Conservation (phyloP, 2,113 vertebrate genomes). For the Equus quagga region DNA sequence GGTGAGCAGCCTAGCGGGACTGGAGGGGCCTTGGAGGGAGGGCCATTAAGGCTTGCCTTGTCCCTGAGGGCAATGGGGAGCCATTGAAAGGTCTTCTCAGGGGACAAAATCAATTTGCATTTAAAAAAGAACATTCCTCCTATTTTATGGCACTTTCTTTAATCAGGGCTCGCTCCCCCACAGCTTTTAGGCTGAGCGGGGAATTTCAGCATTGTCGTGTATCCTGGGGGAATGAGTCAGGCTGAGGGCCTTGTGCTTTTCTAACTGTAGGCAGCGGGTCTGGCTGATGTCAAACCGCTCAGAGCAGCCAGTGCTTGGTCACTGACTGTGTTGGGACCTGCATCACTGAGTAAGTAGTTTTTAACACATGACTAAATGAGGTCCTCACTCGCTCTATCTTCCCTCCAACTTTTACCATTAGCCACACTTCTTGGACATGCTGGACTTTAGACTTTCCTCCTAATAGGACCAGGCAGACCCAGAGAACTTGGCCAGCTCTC, state of each 20-base stretch:
- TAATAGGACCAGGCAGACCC: background rate
- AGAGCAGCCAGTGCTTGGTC: background rate
- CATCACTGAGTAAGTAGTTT: background rate
- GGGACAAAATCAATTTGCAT: background rate
- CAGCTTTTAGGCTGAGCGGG: background rate
- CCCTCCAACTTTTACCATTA: background rate
- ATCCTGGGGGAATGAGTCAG: background rate
- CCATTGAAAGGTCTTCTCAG: background rate
- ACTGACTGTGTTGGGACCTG: background rate
- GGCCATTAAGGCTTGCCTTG: background rate
- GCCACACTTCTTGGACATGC: background rate
- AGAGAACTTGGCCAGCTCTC: background rate
- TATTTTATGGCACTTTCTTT: background rate
- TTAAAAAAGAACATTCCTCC: background rate
- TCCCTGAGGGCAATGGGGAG: rapidly evolving
- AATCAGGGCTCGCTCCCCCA: background rate
- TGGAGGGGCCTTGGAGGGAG: background rate
- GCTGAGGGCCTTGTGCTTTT: background rate
- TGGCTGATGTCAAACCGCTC: background rate
- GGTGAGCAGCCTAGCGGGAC: background rate
- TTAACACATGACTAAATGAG: background rate
- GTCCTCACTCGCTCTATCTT: background rate
- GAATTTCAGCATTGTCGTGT: background rate
- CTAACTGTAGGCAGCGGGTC: background rate
- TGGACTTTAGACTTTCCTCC: background rate